A percentile compares a stretch with the other conserved stretches of the same genome.
These are phyloP conservation scores for Hydractinia symbiolongicarpus DNA, from an alignment of 30 jellyfish, hydroid and myxozoan genomes.

Conservation along the genomic window DNA sequence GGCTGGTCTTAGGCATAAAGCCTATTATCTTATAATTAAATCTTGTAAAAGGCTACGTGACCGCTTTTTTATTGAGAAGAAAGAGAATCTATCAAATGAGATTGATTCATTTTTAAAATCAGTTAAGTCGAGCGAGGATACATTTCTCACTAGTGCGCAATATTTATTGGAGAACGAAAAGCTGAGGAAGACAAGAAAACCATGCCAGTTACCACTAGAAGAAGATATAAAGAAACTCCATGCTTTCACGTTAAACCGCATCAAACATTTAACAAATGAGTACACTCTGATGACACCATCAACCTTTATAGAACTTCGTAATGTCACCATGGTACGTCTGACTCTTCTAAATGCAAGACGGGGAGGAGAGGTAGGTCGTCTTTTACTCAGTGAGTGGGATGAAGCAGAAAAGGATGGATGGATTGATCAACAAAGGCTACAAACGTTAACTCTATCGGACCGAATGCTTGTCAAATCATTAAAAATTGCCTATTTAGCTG, in stretches of 20 bases:
- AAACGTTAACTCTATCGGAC: background rate
- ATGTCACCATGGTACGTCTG: conserved; percentile 1
- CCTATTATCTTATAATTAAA: background rate
- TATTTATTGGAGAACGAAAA: conserved; percentile 1
- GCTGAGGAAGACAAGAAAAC: conserved; percentile 11
- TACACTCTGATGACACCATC: background rate
- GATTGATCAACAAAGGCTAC: conserved; percentile 17
- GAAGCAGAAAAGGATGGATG: conserved; percentile 17
- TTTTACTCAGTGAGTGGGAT: background rate
- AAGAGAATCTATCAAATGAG: background rate
- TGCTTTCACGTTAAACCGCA: background rate
- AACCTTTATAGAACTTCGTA: conserved; percentile 4
- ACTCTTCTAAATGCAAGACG: conserved; percentile 14
- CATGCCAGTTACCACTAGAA: conserved; percentile 16
- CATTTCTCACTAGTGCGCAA: conserved; percentile 1
- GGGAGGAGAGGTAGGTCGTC: conserved; percentile 13
- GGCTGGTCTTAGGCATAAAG: conserved; percentile 1
- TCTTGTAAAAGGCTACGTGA: conserved; percentile 1
- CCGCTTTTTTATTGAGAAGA: conserved; percentile 5
- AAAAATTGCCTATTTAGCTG: conserved; percentile 3
- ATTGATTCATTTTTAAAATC: background rate
- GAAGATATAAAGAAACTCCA: conserved; percentile 12
- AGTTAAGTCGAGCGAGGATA: conserved; percentile 5
- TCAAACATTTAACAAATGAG: conserved; percentile 1
- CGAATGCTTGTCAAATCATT: conserved; percentile 5